phyloP scores from a whole-genome alignment of 2,888 invertebrate species.

The Trichogramma evanescens region DNA sequence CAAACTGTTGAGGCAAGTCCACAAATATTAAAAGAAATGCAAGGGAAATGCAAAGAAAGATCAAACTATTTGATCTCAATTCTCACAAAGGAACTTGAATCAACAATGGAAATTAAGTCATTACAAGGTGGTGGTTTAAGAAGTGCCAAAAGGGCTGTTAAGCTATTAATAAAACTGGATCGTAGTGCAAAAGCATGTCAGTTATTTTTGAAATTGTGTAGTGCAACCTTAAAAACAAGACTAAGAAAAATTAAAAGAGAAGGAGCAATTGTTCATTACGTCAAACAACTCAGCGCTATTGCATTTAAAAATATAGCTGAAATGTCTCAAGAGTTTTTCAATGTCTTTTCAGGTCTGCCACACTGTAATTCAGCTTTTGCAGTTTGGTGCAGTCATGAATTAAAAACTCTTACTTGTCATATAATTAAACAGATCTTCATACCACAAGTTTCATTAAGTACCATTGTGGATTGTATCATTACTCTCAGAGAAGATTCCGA shows the following conservation, averaged over 20 bases:
- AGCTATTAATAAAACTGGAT: constrained; percentile 72
- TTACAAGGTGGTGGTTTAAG: constrained; percentile 80
- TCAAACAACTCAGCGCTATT: constrained; percentile 72
- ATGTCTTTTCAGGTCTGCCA: constrained; percentile 73
- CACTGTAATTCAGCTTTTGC: constrained; percentile 74
- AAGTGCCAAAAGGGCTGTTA: constrained; percentile 75
- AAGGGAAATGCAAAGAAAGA: constrained; percentile 48
- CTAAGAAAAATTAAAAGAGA: constrained; percentile 73
- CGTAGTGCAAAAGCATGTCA: constrained; percentile 72
- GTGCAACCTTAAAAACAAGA: constrained; percentile 72
- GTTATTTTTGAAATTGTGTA: constrained; percentile 73
- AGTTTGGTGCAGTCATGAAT: constrained; percentile 84
- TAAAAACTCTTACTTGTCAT: constrained; percentile 72
- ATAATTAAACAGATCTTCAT: constrained; percentile 83
- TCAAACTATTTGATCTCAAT: constrained; percentile 77
- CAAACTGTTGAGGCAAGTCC: constrained; percentile 44
- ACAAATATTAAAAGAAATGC: constrained; percentile 48
- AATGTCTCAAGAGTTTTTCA: constrained; percentile 67
- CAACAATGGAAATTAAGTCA: constrained; percentile 76
- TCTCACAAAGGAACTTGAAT: constrained; percentile 80
- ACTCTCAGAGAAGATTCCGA: constrained; percentile 70
- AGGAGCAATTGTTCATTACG: constrained; percentile 72
- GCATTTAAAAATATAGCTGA: constrained; percentile 77
- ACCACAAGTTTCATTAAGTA: constrained; percentile 77
- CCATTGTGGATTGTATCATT: constrained; percentile 79